Evolutionary conservation across 2,888 invertebrate genomes (phyloP).

Genomic region (Syrista parreyssii): DNA sequence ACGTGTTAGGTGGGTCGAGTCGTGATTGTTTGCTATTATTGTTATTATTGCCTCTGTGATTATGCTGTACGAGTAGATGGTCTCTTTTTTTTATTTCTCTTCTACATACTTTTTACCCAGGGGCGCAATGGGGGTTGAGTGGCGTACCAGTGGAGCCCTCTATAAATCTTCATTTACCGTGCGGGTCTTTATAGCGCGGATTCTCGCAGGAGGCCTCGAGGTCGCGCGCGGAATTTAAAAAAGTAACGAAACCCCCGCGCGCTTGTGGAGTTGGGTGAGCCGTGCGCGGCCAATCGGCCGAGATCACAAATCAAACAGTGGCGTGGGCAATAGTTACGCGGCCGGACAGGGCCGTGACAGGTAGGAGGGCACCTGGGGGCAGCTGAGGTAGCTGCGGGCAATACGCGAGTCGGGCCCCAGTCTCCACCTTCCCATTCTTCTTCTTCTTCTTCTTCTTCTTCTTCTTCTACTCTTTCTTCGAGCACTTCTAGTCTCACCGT

Average conservation of each 20-base stretch:
- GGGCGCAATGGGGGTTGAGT: too few relatives aligned
- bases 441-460: constrained; percentile 23
- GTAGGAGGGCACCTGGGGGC: constrained; percentile 47
- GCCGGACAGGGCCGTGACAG: constrained; percentile 50
- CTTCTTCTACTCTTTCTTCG: constrained; percentile 22
- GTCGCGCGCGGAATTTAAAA: constrained; percentile 42
- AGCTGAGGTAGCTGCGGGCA: constrained; percentile 52
- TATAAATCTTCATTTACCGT: constrained; percentile 58
- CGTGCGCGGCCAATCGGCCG: constrained; percentile 27
- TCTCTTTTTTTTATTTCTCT: too few relatives aligned
- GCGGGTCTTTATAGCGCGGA: constrained; percentile 17
- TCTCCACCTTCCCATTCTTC: constrained; percentile 19
- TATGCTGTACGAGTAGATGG: too few relatives aligned
- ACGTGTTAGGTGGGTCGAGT: too few relatives aligned
- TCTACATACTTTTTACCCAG: too few relatives aligned
- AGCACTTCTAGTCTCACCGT: too few relatives aligned
- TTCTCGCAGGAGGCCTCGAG: constrained; percentile 23
- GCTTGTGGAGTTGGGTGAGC: constrained; percentile 7
- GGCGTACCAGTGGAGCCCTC: constrained; percentile 24
- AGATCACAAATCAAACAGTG: constrained; percentile 46
- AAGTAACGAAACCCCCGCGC: constrained; percentile 36
- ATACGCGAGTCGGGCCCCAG: constrained; percentile 45
- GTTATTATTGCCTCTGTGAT: too few relatives aligned
- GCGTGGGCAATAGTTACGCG: constrained; percentile 38
- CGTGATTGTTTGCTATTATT: too few relatives aligned